Evolutionary conservation across 37 sponge, comb jelly and placozoan genomes (phyloP).

Genomic region (Dysidea cf. avara): DNA sequence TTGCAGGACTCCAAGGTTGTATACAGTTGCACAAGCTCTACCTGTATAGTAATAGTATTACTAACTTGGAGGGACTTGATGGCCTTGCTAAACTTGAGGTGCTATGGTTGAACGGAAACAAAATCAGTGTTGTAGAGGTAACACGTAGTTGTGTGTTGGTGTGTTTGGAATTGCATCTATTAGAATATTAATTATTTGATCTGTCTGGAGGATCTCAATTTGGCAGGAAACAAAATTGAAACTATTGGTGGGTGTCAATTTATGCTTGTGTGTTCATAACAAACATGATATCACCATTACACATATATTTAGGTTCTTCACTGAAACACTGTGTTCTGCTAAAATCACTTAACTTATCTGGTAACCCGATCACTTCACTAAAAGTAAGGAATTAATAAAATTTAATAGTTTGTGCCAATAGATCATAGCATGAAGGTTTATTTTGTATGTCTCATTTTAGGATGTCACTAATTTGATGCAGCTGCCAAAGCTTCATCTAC

Average conservation of each 20-base stretch:
- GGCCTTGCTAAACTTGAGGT: conserved; percentile 51
- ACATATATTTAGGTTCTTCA: too few species aligned
- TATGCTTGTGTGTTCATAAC: too few species aligned
- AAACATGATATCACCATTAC: too few species aligned
- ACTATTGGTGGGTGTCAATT: conserved; percentile 59
- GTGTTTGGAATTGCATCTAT: neutral
- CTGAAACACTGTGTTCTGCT: conserved; percentile 35
- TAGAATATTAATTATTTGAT: neutral
- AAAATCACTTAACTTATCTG: conserved; percentile 68
- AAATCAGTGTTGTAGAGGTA: conserved; percentile 71
- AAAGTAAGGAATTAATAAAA: conserved; percentile 62
- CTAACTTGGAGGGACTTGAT: conserved; percentile 57
- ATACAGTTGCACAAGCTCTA: conserved; percentile 45
- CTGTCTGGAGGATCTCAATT: conserved; percentile 68
- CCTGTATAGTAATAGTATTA: conserved; percentile 79
- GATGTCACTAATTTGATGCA: conserved; percentile 36
- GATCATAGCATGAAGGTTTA: too few species aligned
- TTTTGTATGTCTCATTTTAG: too few species aligned
- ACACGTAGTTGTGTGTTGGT: neutral
- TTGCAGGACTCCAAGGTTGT: conserved; percentile 67
- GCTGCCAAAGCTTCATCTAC: conserved; percentile 35
- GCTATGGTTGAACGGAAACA: conserved; percentile 85
- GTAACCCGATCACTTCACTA: conserved; percentile 60
- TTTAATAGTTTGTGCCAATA: too few species aligned
- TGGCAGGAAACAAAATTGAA: conserved; percentile 65